Base-by-base conservation (phyloP, 35 echinoderm and acorn worm species). In the Apostichopus californicus region DNA sequence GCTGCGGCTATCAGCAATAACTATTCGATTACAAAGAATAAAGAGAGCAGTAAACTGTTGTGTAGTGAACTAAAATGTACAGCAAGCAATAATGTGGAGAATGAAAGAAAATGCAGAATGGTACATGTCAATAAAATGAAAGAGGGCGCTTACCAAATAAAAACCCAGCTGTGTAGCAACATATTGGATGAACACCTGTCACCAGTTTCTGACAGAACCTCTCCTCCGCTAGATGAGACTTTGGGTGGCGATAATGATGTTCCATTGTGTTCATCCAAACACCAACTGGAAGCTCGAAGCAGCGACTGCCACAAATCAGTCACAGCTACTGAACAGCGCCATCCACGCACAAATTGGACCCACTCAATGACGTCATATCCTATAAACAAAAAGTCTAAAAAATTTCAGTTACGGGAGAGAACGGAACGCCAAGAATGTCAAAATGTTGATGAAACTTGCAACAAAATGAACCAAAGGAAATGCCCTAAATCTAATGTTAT, bases 311-410 rank as follows among this genome's bases (percentile, higher is more conserved):
- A 46, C 8, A 7, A 78, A 78, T 17, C 28, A 15, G 13, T 14
- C 77, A 78, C 28, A 21, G 17, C 28, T 8, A 24, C 7, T 8
- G 77, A 78, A 78, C 7, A 60, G 58, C 6, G 58, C 11, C 58
- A 60, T 60, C 77, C 1, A 8, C 77, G 24, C 8, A 46, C 8
- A 17, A 78, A 17, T 4, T 78, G 77, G 77, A 78, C 77, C 8
- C 20, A 78, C 8, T 78, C 77, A 11, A 8, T 78, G 2, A 46
- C 77, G 77, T 78, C 77, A 4, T 46, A 11, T 24, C 77, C 77
- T 21, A 17, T 78, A 46, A 78, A 78, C 77, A 78, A 17, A 17
- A 78, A 78, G 77, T 78, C 77, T 17, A 78, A 78, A 46, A 78
- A 78, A 5, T 78, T 24, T 6, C n/a, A 78, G 28, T 46, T 78